These are phyloP conservation scores for Trachelus stipa DNA, from an alignment of 2,888 invertebrate species.

Conservation along the genomic window DNA sequence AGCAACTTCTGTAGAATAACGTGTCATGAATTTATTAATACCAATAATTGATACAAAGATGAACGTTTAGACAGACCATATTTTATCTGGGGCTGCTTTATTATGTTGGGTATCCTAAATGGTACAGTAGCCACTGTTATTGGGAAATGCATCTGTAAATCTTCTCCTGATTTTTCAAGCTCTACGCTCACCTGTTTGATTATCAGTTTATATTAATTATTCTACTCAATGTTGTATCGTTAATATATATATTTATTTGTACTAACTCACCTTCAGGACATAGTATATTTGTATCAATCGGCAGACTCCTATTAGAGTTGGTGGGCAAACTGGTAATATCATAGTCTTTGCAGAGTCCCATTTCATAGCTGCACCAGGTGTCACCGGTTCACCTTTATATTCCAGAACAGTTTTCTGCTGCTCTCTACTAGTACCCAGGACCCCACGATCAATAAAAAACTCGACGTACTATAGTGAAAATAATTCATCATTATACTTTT, in stretches of 20 bases:
- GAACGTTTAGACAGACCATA: conserved; percentile 70
- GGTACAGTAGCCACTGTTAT: conserved; percentile 82
- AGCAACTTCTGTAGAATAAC: conserved; percentile 72
- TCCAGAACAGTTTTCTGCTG: conserved; percentile 77
- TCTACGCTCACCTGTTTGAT: conserved; percentile 74
- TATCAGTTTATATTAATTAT: background rate
- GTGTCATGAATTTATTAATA: background rate
- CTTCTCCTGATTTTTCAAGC: conserved; percentile 77
- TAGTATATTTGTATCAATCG: conserved; percentile 80
- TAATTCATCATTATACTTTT: background rate
- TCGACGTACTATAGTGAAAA: conserved; percentile 74
- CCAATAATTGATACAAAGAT: background rate
- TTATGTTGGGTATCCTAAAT: conserved; percentile 75
- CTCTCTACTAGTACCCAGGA: conserved; percentile 78
- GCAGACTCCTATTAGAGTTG: conserved; percentile 79
- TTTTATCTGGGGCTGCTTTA: conserved; percentile 71
- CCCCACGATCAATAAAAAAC: conserved; percentile 81
- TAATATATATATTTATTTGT: background rate
- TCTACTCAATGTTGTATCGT: background rate
- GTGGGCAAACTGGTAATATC: conserved; percentile 80
- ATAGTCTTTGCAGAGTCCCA: conserved; percentile 77
- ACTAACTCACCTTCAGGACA: conserved; percentile 73
- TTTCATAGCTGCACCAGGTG: conserved; percentile 73
- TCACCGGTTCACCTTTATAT: conserved; percentile 75
- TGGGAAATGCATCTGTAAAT: conserved; percentile 79